Evolutionary conservation across 2,113 vertebrate genomes (phyloP).

Genomic region (Dolichotis patagonum): DNA sequence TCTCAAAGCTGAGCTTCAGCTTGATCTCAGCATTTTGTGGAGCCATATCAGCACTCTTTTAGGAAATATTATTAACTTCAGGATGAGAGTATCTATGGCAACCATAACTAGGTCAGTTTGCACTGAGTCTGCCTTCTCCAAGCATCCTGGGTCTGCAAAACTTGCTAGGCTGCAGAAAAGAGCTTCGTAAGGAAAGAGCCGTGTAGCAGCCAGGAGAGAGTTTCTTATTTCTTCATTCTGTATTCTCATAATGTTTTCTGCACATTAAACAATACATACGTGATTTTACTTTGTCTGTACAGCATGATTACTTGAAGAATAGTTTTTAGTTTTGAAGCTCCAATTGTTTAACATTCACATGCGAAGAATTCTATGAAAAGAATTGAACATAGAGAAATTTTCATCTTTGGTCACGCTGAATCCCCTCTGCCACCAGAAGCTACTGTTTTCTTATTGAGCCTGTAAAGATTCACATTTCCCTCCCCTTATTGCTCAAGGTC

Average conservation of each 20-base stretch:
- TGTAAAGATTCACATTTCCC: not conserved
- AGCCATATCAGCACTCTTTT: constrained; percentile 36
- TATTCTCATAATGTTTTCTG: not conserved
- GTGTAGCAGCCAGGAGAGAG: not conserved
- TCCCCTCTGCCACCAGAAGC: not conserved
- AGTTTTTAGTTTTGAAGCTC: not conserved
- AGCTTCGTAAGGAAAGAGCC: not conserved
- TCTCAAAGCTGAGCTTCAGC: constrained; percentile 43
- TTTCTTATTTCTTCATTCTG: not conserved
- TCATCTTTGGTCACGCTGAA: not conserved
- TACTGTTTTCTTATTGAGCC: constrained; percentile 7
- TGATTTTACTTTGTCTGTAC: not conserved
- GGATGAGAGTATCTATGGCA: constrained; percentile 79
- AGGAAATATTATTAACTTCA: constrained; percentile 69
- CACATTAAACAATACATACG: not conserved
- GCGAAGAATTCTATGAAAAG: not conserved
- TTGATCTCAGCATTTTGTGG: constrained; percentile 22
- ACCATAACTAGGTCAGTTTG: constrained; percentile 80
- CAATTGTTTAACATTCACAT: not conserved
- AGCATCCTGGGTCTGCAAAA: not conserved
- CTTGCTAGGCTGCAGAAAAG: constrained; percentile 35
- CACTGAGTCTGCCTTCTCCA: constrained; percentile 53
- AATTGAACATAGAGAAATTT: not conserved
- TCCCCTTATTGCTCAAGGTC: not conserved
- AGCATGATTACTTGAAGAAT: not conserved